These are phyloP conservation scores for Dryobotodes eremita DNA, from an alignment of 2,888 invertebrate species.

Conservation along the genomic window DNA sequence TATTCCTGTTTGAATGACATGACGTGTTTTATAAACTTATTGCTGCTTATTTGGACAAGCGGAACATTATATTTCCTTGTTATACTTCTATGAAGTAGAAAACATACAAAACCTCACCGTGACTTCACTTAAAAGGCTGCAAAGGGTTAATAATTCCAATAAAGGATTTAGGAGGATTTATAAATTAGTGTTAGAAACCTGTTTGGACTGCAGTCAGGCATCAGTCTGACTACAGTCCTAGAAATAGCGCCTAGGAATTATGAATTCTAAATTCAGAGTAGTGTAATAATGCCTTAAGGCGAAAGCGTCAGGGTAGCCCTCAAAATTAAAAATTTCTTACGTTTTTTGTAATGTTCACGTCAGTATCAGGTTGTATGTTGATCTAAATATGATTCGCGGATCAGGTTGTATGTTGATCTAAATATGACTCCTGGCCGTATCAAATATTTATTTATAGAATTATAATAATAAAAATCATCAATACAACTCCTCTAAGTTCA, in stretches of 20 bases:
- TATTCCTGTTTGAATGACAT: slow-evolving; percentile 32
- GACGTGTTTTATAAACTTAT: slow-evolving; percentile 48
- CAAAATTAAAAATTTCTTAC: too few relatives aligned
- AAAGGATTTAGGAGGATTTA: not conserved
- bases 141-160: not conserved
- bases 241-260: not conserved
- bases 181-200: not conserved
- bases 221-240: not conserved
- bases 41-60: slow-evolving; percentile 15
- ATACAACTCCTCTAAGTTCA: too few relatives aligned
- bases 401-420: too few relatives aligned
- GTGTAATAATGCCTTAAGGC: not conserved
- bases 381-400: too few relatives aligned
- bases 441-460: too few relatives aligned
- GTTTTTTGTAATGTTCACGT: too few relatives aligned
- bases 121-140: too few relatives aligned
- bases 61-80: slow-evolving; percentile 9
- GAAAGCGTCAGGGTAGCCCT: too few relatives aligned
- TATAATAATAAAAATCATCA: too few relatives aligned
- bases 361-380: too few relatives aligned
- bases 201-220: not conserved
- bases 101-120: not conserved
- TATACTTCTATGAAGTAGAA: not conserved
- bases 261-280: not conserved
- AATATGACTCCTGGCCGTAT: too few relatives aligned